Percentiles rank a stretch among this genome's conserved stretches.
Evolutionary conservation across 2,113 vertebrate species (phyloP).

Genomic region (Pangasianodon gigas): DNA sequence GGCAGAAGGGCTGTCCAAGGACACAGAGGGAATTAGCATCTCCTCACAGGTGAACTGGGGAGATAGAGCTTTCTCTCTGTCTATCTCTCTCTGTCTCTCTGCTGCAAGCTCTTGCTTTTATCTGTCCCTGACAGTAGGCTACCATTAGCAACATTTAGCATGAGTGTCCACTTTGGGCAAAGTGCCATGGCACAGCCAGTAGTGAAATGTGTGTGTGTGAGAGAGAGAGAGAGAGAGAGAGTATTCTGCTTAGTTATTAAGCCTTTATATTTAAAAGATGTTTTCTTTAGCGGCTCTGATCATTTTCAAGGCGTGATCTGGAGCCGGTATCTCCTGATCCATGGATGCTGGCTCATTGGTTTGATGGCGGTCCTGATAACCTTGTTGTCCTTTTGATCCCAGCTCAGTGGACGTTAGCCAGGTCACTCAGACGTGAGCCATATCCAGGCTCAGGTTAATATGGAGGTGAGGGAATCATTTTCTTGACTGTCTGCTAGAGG

Average conservation of each 20-base stretch:
- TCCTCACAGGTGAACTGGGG: slow-evolving; percentile 31
- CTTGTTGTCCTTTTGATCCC: neutral
- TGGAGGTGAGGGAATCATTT: neutral
- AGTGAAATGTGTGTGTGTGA: slow-evolving; percentile 23
- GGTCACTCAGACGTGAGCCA: neutral
- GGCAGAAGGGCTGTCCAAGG: slow-evolving; percentile 32
- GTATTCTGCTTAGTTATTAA: slow-evolving; percentile 1
- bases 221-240: neutral
- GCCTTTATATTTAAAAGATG: neutral
- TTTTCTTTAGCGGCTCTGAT: neutral
- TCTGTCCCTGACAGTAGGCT: slow-evolving; percentile 28
- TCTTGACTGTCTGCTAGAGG: neutral
- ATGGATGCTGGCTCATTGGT: neutral
- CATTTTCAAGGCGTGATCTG: neutral
- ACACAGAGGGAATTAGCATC: slow-evolving; percentile 37
- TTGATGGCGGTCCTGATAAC: slow-evolving; percentile 3
- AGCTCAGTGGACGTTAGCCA: neutral
- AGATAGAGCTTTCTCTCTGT: slow-evolving; percentile 14
- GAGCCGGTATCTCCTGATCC: neutral
- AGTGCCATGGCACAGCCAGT: slow-evolving; percentile 15
- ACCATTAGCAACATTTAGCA: slow-evolving; percentile 38
- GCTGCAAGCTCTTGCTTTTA: slow-evolving; percentile 23
- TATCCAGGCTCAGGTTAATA: neutral
- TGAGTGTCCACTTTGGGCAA: slow-evolving; percentile 38
- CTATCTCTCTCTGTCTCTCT: slow-evolving; percentile 8